These are phyloP conservation scores for Heliconius congener DNA, from an alignment of 1,140 invertebrate species.

Conservation along the genomic window DNA sequence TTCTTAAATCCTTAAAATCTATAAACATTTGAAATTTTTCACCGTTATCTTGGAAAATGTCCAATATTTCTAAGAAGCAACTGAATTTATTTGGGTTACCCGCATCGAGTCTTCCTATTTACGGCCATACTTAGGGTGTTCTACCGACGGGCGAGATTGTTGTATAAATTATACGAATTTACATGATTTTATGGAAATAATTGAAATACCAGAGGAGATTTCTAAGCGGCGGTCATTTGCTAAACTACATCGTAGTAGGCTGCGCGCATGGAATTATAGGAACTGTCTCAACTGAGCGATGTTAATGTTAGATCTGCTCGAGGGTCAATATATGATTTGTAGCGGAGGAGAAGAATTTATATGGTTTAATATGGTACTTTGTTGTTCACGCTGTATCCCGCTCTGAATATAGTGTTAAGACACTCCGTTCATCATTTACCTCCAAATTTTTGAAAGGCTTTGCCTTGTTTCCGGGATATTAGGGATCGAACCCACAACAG, in stretches of 20 bases:
- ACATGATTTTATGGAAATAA: conserved; percentile 58
- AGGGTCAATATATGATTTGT: background rate
- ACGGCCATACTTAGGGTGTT: conserved; percentile 38
- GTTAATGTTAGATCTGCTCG: conserved; percentile 5
- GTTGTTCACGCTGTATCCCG: too few species aligned
- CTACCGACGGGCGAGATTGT: conserved; percentile 45
- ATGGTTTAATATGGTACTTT: background rate
- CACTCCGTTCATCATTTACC: too few species aligned
- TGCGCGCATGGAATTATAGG: conserved; percentile 54
- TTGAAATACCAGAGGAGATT: conserved; percentile 52
- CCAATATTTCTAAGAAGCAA: conserved; percentile 41
- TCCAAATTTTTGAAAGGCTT: too few species aligned
- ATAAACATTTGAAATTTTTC: background rate
- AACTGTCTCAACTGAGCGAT: conserved; percentile 34
- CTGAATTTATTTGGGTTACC: conserved; percentile 37
- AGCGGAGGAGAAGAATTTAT: background rate
- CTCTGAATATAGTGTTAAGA: too few species aligned
- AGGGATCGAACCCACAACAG: too few species aligned
- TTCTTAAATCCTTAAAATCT: background rate
- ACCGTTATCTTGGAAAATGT: conserved; percentile 37
- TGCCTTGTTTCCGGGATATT: too few species aligned
- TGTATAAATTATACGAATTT: conserved; percentile 58
- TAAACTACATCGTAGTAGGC: conserved; percentile 53
- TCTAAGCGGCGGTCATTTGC: conserved; percentile 60
- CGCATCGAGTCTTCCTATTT: conserved; percentile 47